phyloP scores from a whole-genome alignment of 2,888 invertebrate genomes.

The Allolobophora icterica region DNA sequence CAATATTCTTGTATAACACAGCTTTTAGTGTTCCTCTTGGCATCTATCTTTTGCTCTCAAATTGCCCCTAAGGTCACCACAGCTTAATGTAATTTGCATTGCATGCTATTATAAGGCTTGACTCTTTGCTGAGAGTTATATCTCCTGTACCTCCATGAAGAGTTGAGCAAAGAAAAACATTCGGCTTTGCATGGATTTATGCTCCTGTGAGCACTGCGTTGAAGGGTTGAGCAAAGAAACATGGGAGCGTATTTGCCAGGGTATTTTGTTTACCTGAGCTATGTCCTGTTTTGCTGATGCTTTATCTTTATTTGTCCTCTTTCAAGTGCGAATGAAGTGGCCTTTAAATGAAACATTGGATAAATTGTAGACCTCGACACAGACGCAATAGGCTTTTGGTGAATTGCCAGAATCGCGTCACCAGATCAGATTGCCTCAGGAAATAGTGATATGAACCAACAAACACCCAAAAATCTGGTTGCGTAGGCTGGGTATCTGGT shows the following conservation, averaged over 20 bases:
- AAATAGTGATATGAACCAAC: not conserved
- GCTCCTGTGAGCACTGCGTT: not conserved
- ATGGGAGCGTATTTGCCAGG: too few relatives aligned
- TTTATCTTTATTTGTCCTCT: not conserved
- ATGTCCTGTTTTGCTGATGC: not conserved
- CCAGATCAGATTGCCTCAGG: slow-evolving; percentile 4
- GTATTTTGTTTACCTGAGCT: not conserved
- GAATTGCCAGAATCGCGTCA: not conserved
- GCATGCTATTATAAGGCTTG: not conserved
- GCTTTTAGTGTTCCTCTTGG: not conserved
- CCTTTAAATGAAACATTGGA: not conserved
- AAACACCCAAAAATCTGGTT: not conserved
- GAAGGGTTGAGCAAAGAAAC: not conserved
- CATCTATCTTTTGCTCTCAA: not conserved
- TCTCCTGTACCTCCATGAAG: not conserved
- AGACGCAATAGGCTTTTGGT: not conserved
- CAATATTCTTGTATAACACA: not conserved
- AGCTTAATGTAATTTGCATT: not conserved
- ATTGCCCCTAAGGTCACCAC: not conserved
- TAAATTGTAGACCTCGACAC: not conserved
- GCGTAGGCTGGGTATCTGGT: not conserved
- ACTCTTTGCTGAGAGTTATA: not conserved
- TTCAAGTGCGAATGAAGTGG: not conserved
- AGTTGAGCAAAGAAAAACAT: not conserved
- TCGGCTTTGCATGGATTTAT: not conserved